Base-by-base conservation (phyloP, 2,888 invertebrate species). In the Ornithoptera alexandrae region DNA sequence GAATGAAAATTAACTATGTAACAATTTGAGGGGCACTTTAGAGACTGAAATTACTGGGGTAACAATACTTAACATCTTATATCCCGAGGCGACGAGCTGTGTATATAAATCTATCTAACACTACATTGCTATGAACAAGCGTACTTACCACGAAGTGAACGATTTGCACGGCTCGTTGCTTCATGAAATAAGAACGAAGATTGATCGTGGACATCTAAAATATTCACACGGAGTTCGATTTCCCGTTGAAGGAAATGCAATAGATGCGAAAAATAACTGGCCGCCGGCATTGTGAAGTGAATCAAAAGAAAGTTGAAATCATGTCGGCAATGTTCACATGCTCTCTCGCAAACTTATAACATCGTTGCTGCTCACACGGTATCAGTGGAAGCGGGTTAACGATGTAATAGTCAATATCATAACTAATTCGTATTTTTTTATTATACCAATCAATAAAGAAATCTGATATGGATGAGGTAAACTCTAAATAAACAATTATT, bases 281-380 rank as follows among this genome's bases (percentile, higher is more conserved):
- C 53, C n/a, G 8, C 3, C 18, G 18, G 53, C 53, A 18, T 53
- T 53, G n/a, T n/a, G 10, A 53, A 74, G 75, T 81, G 76, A 78
- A 81, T 81, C 73, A 76, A 74, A 83, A 77, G 84, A 86, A 85
- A 86, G 85, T 83, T 72, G 82, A 83, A 83, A 84, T 81, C 78
- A 78, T 81, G 81, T 81, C 77, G 74, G 61, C 57, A 68, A 30
- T 71, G 76, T 80, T 81, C 79, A 75, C 80, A 80, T 72, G 75
- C 78, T 79, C 79, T 81, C 79, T 74, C 76, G 72, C 68, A 65
- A 65, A 50, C 22, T 46, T 53, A 30, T 65, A 69, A 74, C 71
- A 70, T 71, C 62, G 30, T 42, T 17, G 22, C 53, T 67, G 56
- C 62, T 59, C 75, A 73, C 77, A 77, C 72, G 77, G 78, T 76